These are phyloP conservation scores for Sphinx pinastri DNA, from an alignment of 2,888 invertebrate species.

Conservation along the genomic window DNA sequence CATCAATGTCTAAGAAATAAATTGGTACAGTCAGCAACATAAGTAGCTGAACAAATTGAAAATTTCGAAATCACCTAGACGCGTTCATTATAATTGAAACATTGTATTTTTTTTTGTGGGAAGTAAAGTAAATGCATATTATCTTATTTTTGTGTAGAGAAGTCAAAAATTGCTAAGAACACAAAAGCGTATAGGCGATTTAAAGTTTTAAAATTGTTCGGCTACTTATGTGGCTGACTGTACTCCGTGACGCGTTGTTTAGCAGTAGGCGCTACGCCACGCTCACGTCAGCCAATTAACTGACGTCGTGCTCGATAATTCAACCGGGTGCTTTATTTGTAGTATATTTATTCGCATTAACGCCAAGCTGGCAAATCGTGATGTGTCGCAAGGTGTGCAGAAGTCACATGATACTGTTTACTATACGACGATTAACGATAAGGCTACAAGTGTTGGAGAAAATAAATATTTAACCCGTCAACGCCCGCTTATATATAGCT, in stretches of 20 bases:
- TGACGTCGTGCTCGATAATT: constrained; percentile 6
- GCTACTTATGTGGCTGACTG: not conserved
- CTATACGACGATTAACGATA: constrained; percentile 1
- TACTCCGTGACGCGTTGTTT: not conserved
- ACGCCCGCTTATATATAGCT: too few species aligned
- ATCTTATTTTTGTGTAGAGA: too few species aligned
- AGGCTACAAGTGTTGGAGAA: not conserved
- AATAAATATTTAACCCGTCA: not conserved
- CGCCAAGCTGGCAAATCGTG: constrained; percentile 7
- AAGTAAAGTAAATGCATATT: not conserved
- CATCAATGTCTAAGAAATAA: too few species aligned
- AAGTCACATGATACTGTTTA: not conserved
- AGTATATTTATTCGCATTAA: not conserved
- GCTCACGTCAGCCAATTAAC: not conserved
- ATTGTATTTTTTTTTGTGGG: not conserved
- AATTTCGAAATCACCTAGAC: too few species aligned
- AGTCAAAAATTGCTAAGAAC: too few species aligned
- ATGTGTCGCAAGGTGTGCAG: not conserved
- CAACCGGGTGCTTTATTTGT: not conserved
- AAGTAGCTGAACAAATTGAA: too few species aligned
- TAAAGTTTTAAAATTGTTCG: too few species aligned
- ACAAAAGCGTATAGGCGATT: too few species aligned
- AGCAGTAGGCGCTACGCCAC: not conserved
- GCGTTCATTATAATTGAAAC: too few species aligned
- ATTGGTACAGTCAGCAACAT: too few species aligned